Evolutionary conservation across 2,797 vertebrate genomes (phyloP).

Genomic region (Phataginus tetradactyla): DNA sequence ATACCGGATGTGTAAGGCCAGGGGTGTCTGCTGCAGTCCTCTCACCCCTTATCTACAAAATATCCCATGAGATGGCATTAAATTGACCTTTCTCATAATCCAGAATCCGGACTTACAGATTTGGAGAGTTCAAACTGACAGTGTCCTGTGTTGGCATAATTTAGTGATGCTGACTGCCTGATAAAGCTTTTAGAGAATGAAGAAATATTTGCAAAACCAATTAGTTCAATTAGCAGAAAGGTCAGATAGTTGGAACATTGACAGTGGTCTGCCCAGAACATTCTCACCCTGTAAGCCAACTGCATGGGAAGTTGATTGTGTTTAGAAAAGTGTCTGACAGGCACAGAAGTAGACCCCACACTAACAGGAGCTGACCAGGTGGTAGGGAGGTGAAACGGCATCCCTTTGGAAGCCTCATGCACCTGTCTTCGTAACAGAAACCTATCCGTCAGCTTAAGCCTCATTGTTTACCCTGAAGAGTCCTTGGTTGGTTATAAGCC

Average conservation of each 20-base stretch:
- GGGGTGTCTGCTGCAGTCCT: not conserved
- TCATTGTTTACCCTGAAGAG: not conserved
- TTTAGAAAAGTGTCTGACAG: not conserved
- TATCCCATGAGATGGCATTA: not conserved
- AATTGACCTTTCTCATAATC: not conserved
- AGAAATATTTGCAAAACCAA: not conserved
- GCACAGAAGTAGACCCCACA: not conserved
- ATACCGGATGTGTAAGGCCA: not conserved
- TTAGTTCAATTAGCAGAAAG: not conserved
- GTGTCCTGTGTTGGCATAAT: not conserved
- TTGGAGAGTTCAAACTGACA: not conserved
- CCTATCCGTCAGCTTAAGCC: not conserved
- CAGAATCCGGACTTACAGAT: not conserved
- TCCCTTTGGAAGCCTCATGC: not conserved
- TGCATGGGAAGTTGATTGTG: not conserved
- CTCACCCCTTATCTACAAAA: not conserved
- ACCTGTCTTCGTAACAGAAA: not conserved
- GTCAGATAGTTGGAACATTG: not conserved
- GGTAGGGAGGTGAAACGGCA: not conserved
- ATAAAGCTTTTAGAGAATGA: not conserved
- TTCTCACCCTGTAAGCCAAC: not conserved
- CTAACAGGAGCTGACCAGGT: not conserved
- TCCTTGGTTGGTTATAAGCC: not conserved
- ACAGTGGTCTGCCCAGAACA: not conserved
- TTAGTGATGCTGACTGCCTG: not conserved